Evolutionary conservation across 35 echinoderm and acorn worm genomes (phyloP).

Genomic region (Patiria miniata): DNA sequence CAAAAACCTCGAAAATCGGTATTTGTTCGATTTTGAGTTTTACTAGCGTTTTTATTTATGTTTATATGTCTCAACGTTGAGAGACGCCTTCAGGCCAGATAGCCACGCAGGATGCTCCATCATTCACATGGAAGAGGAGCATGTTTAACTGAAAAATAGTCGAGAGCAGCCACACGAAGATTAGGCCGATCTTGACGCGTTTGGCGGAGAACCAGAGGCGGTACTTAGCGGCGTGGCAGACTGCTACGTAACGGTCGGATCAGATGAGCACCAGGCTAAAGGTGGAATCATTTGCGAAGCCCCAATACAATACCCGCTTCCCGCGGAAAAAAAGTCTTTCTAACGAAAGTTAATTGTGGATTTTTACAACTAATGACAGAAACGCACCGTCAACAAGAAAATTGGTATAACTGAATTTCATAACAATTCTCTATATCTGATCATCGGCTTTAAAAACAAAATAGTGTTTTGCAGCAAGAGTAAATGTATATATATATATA

Average conservation of each 20-base stretch:
- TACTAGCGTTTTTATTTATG: too few species aligned
- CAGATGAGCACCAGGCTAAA: not conserved
- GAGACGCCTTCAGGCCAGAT: not conserved
- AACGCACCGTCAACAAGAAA: too few species aligned
- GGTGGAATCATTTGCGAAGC: not conserved
- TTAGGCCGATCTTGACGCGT: not conserved
- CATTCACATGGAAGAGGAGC: not conserved
- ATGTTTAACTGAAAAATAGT: not conserved
- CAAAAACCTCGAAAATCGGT: too few species aligned
- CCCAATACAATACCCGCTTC: not conserved
- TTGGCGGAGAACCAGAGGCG: not conserved
- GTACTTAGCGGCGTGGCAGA: not conserved
- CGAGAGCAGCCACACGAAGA: not conserved
- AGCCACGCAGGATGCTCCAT: not conserved
- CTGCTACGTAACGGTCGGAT: not conserved
- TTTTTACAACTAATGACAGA: too few species aligned
- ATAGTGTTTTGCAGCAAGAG: too few species aligned
- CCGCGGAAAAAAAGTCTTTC: not conserved
- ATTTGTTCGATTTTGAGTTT: too few species aligned
- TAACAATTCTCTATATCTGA: too few species aligned
- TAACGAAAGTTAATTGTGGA: too few species aligned
- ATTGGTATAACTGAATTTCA: too few species aligned
- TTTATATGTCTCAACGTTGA: too few species aligned
- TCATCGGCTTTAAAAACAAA: too few species aligned
- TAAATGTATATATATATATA: too few species aligned